Evolutionary conservation across 2,888 invertebrate species (phyloP), one percentile per base, ranked within the genome.

Genomic region (Dorcus parallelipipedus): DNA sequence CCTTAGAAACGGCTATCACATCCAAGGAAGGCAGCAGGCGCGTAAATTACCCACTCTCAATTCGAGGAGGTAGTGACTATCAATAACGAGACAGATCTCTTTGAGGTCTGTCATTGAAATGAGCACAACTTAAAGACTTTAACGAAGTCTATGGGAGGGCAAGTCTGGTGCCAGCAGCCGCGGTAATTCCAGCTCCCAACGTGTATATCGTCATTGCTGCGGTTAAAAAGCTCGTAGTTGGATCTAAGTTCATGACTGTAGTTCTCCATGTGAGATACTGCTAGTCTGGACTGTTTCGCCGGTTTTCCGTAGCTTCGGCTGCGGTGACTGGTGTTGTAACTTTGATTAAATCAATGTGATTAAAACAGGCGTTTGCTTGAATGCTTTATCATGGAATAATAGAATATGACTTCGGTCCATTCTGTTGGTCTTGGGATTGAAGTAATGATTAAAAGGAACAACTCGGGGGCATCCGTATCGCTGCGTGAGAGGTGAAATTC

Each of bases 11-110:
- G 83, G 84, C 84, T 84, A 84, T 83, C 84, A 85, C 83, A 83
- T 84, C 85, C 81, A 84, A 86, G 85, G 85, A 85, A 84, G 84
- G 85, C 85, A 86, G 85, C 85, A 85, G 84, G 83, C 84, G 83
- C 84, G 84, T 81, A 84, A 84, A 83, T 83, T 84, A 83, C 82
- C 83, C 55, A 38, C 48, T 49, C 82, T 83, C 78, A 78, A 77
- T 77, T 79, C 80, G 78, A 79, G 79, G 80, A 83, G 83, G 83
- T 84, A 84, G 84, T 85, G 84, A 84, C 84, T 81, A 84, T 81
- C 84, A 84, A 85, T 84, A 84, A 83, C 83, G 81, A 83, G 82
- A 80, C 81, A 78, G 81, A 82, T 80, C 82, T 82, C 81, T 75
- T 80, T 54, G 84, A 80, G 79, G 78, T 78, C 78, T 76, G 81